phyloP scores from a whole-genome alignment of 1,140 invertebrate genomes.

The Cyrtorhinus lividipennis region DNA sequence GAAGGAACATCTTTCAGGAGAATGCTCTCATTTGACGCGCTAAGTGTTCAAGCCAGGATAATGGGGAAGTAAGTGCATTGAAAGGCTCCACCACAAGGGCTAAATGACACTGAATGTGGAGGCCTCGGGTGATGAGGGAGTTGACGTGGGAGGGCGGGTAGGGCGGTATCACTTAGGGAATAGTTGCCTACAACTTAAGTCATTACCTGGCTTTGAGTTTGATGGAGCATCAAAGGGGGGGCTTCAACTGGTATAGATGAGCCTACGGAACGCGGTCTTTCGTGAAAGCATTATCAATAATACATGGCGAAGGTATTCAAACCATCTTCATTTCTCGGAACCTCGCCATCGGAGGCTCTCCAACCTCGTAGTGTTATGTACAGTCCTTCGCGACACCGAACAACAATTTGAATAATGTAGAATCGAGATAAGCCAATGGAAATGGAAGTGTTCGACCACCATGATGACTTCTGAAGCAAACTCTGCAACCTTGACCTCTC shows the following conservation, averaged over 20 bases:
- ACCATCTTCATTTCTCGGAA: background rate
- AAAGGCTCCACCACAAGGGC: background rate
- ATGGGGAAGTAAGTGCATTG: constrained; percentile 9
- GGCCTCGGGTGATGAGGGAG: too few species aligned
- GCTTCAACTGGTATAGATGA: background rate
- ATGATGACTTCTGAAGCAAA: too few species aligned
- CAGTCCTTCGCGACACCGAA: too few species aligned
- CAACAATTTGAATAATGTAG: too few species aligned
- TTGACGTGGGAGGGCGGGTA: background rate
- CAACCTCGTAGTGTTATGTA: too few species aligned
- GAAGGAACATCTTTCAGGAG: background rate
- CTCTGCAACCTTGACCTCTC: too few species aligned
- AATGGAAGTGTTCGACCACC: too few species aligned
- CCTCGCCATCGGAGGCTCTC: too few species aligned
- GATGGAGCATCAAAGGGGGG: constrained; percentile 9
- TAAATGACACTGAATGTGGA: constrained; percentile 7
- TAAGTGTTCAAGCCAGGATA: background rate
- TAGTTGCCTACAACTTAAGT: constrained; percentile 6
- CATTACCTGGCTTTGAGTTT: constrained; percentile 6
- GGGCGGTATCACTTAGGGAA: constrained; percentile 1
- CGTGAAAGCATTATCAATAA: constrained; percentile 8
- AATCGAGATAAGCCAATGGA: too few species aligned
- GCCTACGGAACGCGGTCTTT: background rate
- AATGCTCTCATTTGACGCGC: constrained; percentile 2
- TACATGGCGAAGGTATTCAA: background rate